These are phyloP conservation scores for Orthonyx spaldingii DNA, from an alignment of 2,113 vertebrate species.

Conservation along the genomic window DNA sequence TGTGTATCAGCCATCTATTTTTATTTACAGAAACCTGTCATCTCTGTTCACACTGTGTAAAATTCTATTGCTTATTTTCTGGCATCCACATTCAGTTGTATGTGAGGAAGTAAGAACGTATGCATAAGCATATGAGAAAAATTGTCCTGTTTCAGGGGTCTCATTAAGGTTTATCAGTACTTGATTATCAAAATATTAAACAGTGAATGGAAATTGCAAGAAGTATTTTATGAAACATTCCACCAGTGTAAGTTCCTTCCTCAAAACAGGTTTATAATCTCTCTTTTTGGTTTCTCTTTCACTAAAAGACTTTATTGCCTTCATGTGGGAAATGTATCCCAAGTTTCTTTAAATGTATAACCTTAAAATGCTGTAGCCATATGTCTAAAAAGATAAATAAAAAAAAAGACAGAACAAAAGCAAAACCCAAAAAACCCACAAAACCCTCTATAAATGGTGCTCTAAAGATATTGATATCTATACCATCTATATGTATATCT, in stretches of 20 bases:
- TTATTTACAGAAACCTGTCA: background rate
- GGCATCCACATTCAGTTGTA: background rate
- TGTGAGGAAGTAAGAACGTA: background rate
- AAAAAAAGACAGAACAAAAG: background rate
- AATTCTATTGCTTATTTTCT: background rate
- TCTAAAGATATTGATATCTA: background rate
- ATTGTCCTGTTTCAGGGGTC: background rate
- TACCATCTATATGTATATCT: no score
- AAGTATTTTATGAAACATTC: background rate
- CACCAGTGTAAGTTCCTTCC: accelerated
- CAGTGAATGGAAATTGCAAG: background rate
- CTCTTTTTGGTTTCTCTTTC: background rate
- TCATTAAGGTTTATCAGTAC: background rate
- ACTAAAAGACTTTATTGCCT: background rate
- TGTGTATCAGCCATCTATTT: background rate
- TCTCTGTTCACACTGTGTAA: background rate
- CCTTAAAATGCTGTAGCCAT: background rate
- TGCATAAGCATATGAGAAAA: background rate
- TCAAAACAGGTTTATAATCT: background rate
- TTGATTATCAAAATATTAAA: background rate
- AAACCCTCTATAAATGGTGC: accelerated
- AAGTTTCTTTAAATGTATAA: background rate
- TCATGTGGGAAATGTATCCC: background rate
- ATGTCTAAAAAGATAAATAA: background rate
- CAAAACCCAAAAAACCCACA: accelerated